Evolutionary conservation across 2,113 vertebrate species (phyloP), one percentile per base, ranked within the genome.

Genomic region (Tricholaema leucomelas): DNA sequence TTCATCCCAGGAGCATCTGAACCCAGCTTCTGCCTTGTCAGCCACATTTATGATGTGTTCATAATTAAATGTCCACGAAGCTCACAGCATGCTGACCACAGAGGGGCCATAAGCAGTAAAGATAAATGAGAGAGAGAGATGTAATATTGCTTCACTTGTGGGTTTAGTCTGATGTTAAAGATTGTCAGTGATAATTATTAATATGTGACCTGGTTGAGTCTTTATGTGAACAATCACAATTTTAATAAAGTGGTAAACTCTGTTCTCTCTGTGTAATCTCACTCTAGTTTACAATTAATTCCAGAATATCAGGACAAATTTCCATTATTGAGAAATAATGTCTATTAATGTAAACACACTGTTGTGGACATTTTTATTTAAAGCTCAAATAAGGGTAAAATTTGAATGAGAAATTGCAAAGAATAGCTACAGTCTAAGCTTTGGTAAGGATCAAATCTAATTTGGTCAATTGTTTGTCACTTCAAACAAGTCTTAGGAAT

Each of bases 111-210:
- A 98, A 98, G 97, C 98, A 96, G 95, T 97, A 98, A 97, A 98
- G 98, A 98, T 98, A 97, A 98, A 98, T 98, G 98, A 98, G 98
- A 97, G 94, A 87, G 86, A 97, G 98, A 97, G 97, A 97, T 98
- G 98, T 97, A 98, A 98, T 98, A 98, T 98, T 97, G 98, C 97
- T 97, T 97, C 97, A 98, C 98, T 98, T 97, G 98, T 98, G 98
- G 98, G 98, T 98, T 97, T 98, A 88, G 72, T 98, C 97, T 97
- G 97, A 98, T 97, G 98, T 98, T 98, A 98, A 98, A 98, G 98
- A 98, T 98, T 98, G 98, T 98, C 98, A 98, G 97, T 95, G 98
- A 98, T 98, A 98, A 98, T 98, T 98, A 98, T 98, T 98, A 98
- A 98, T 98, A 97, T 97, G 97, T 98, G 98, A 98, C 98, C 97